Percentiles rank a stretch among this genome's conserved stretches.
phyloP scores from a whole-genome alignment of 2,113 vertebrate species.

The Pomatostomus ruficeps region DNA sequence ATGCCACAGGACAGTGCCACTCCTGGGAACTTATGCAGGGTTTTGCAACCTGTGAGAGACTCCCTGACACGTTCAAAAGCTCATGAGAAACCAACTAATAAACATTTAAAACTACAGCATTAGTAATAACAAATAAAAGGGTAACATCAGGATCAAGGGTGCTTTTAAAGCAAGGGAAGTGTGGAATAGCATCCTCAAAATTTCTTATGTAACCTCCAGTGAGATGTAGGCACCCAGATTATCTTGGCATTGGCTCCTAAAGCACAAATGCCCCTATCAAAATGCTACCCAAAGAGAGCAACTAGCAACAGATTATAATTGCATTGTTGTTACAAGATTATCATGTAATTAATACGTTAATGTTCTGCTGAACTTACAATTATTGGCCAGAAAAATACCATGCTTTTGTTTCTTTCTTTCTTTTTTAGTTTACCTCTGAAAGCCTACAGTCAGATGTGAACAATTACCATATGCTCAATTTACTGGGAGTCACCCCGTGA shows the following conservation, averaged over 20 bases:
- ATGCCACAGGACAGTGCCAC: too few species aligned
- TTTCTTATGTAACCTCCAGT: not conserved
- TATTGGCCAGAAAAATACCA: not conserved
- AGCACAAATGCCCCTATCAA: not conserved
- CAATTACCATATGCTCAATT: not conserved
- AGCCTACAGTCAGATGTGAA: not conserved
- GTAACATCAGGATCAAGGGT: not conserved
- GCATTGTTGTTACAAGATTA: not conserved
- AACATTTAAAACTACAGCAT: not conserved
- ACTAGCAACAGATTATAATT: not conserved
- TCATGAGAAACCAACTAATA: not conserved
- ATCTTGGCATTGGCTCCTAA: not conserved
- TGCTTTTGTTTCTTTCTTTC: not conserved
- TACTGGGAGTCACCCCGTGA: not conserved
- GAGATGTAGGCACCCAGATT: not conserved
- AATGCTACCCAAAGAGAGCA: not conserved
- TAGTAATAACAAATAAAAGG: not conserved
- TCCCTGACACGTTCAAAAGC: not conserved
- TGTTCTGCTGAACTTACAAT: not conserved
- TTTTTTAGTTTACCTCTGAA: not conserved
- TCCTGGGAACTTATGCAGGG: not conserved
- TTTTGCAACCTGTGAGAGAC: not conserved
- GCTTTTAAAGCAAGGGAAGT: not conserved
- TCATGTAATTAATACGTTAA: constrained; percentile 8
- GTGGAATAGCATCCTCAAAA: not conserved